phyloP scores from a whole-genome alignment of 2,888 invertebrate genomes.

The Thysanoteuthis rhombus region DNA sequence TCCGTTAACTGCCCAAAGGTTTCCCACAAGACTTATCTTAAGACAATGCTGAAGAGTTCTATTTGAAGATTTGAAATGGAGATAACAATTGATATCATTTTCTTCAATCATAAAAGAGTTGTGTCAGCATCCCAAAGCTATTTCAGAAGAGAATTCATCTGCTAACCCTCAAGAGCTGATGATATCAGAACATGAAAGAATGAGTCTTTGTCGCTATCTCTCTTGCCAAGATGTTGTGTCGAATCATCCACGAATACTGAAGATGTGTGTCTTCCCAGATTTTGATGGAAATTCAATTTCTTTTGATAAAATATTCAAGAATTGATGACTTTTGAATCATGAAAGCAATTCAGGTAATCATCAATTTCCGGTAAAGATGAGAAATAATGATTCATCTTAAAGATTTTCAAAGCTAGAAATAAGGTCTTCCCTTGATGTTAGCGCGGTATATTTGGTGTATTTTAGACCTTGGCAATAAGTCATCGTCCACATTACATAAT shows the following conservation, averaged over 20 bases:
- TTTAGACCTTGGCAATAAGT: no score
- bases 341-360: no score
- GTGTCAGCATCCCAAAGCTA: background rate
- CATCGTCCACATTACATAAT: no score
- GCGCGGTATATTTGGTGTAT: no score
- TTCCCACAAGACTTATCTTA: background rate
- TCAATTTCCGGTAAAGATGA: no score
- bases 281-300: no score
- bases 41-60: background rate
- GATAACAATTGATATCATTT: background rate
- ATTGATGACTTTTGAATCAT: no score
- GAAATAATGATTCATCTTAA: no score
- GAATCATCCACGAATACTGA: background rate
- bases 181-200: background rate
- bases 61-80: background rate
- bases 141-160: background rate
- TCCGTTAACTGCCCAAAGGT: background rate
- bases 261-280: background rate
- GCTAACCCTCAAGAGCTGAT: background rate
- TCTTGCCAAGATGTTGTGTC: background rate
- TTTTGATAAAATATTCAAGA: no score
- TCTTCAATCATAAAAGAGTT: background rate
- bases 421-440: no score
- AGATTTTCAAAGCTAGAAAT: no score
- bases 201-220: background rate